Conservation (phyloP, 1,140 invertebrate species). For the Caerostris extrusa region DNA sequence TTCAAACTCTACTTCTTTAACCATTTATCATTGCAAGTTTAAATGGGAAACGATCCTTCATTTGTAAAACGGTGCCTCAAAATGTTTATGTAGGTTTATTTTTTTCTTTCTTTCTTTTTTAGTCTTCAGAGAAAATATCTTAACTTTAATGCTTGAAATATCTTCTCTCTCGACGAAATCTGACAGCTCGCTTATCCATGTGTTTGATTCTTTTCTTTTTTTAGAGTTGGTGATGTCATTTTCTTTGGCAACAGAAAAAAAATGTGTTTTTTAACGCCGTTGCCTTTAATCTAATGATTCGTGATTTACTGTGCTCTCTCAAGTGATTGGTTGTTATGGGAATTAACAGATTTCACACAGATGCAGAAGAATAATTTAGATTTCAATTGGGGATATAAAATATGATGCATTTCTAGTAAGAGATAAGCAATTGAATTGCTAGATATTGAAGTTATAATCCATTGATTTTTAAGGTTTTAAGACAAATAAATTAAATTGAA, state of each 20-base stretch:
- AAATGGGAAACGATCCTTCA: slow-evolving; percentile 61
- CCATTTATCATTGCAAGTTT: slow-evolving; percentile 61
- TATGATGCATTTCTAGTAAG: no score
- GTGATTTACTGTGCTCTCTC: background rate
- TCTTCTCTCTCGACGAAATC: slow-evolving; percentile 9
- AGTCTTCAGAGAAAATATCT: background rate
- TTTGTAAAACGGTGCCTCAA: slow-evolving; percentile 30
- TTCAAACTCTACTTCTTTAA: slow-evolving; percentile 54
- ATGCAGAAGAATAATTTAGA: no score
- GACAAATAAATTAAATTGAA: no score
- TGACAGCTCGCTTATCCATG: background rate
- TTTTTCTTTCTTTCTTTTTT: background rate
- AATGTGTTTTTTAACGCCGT: no score
- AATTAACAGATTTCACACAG: background rate
- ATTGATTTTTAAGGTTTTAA: no score
- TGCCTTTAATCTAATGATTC: background rate
- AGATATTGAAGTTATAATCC: no score
- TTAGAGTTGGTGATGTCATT: background rate
- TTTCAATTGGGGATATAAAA: no score
- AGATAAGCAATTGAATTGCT: no score
- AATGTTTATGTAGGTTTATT: slow-evolving; percentile 44
- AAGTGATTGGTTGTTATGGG: background rate
- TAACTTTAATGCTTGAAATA: slow-evolving; percentile 62
- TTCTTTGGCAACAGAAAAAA: background rate
- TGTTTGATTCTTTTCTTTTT: background rate